A percentile compares a stretch with the other conserved stretches of the same genome.
Evolutionary conservation across 2,888 invertebrate genomes (phyloP).

Genomic region (Pollenia griseotomentosa): DNA sequence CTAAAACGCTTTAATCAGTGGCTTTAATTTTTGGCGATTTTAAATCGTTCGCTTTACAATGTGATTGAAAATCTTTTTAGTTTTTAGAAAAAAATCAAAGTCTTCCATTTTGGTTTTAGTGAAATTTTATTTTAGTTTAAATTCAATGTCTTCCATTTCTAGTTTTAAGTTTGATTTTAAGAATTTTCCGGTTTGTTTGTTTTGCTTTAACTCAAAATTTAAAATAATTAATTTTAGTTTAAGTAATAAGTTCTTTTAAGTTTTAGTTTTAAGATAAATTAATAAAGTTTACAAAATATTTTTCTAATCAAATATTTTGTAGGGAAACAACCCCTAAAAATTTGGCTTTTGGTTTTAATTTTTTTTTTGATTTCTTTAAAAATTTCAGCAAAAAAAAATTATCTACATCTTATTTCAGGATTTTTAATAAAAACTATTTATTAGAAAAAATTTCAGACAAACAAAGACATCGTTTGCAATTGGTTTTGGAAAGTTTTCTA

Average conservation of each 20-base stretch:
- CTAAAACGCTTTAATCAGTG: conserved; percentile 40
- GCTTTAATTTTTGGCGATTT: conserved; percentile 54
- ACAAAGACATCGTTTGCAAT: too few species aligned
- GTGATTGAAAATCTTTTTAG: not conserved
- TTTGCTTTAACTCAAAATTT: conserved; percentile 60
- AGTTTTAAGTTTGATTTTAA: conserved; percentile 39
- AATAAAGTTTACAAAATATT: conserved; percentile 60
- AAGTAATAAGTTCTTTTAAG: not conserved
- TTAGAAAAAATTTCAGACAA: too few species aligned
- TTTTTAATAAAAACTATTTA: too few species aligned
- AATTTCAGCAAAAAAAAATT: not conserved
- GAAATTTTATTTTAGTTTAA: not conserved
- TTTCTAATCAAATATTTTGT: conserved; percentile 52
- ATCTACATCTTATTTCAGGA: too few species aligned
- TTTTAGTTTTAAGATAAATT: conserved; percentile 3
- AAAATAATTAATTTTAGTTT: not conserved
- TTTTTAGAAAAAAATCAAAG: conserved; percentile 25
- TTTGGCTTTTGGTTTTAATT: conserved; percentile 3
- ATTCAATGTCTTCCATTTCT: conserved; percentile 26
- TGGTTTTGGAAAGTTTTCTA: too few species aligned
- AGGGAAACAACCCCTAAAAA: conserved; percentile 31
- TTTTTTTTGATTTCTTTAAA: not conserved
- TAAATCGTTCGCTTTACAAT: conserved; percentile 16
- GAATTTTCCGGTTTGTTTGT: conserved; percentile 67
- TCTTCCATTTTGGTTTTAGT: conserved; percentile 66